Evolutionary conservation across 2,888 invertebrate genomes (phyloP).

Genomic region (Schrankia costaestrigalis): DNA sequence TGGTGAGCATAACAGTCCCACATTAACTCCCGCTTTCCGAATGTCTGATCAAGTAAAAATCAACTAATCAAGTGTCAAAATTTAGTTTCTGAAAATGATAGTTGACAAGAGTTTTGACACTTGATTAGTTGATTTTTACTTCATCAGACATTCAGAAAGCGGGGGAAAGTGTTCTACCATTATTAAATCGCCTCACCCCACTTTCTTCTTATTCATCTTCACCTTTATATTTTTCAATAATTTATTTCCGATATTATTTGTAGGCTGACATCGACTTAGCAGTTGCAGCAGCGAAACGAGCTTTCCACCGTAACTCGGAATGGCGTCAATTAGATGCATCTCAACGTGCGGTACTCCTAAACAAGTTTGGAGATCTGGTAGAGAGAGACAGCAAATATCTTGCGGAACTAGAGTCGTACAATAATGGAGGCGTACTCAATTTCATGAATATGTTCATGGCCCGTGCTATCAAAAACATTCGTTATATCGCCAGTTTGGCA

Average conservation of each 20-base stretch:
- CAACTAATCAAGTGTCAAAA: no score
- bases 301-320: slow-evolving; percentile 83
- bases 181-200: no score
- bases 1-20: no score
- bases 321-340: slow-evolving; percentile 93
- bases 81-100: no score
- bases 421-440: slow-evolving; percentile 80
- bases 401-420: slow-evolving; percentile 92
- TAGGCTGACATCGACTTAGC: slow-evolving; percentile 85
- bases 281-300: slow-evolving; percentile 85
- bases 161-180: no score
- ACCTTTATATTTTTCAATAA: no score
- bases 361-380: slow-evolving; percentile 85
- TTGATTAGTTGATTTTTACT: no score
- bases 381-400: slow-evolving; percentile 92
- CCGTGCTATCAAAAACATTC: slow-evolving; percentile 70
- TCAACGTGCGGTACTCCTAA: slow-evolving; percentile 85
- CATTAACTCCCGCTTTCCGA: no score
- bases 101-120: no score
- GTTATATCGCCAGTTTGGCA: slow-evolving; percentile 93
- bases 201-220: no score
- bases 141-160: no score
- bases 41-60: no score
- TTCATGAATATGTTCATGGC: slow-evolving; percentile 79
- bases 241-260: background rate